These are phyloP conservation scores for Myocastor coypus DNA, from an alignment of 2,113 vertebrate genomes.

Conservation along the genomic window DNA sequence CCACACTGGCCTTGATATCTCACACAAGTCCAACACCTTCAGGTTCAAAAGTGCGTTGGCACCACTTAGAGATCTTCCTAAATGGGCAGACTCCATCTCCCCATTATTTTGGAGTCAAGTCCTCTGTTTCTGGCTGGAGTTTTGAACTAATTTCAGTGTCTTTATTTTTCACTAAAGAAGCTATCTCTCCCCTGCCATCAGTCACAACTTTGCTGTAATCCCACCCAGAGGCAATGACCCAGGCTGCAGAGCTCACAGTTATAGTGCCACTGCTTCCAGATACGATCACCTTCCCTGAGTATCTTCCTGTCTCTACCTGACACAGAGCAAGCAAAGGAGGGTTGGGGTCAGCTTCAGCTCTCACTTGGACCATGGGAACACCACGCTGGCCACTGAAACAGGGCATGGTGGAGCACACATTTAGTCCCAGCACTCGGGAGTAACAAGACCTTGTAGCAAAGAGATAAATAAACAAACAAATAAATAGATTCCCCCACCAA, in stretches of 20 bases:
- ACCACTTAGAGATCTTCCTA: neutral
- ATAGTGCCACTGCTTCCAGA: neutral
- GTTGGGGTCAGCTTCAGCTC: neutral
- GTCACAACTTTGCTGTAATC: neutral
- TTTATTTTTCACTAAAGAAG: neutral
- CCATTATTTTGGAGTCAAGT: neutral
- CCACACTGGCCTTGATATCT: neutral
- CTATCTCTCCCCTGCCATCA: rapidly evolving
- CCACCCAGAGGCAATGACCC: neutral
- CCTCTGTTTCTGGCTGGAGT: neutral
- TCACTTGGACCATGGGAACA: neutral
- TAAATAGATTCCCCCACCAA: neutral
- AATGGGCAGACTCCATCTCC: neutral
- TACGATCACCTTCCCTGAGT: neutral
- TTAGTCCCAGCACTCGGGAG: too few species aligned
- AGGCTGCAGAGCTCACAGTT: constrained; percentile 45
- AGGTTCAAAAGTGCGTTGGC: neutral
- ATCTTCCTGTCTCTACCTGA: neutral
- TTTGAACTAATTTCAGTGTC: neutral
- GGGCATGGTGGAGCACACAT: neutral
- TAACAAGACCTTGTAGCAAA: too few species aligned
- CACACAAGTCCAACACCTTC: neutral
- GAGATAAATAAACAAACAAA: too few species aligned
- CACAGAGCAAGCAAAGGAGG: neutral
- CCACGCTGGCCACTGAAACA: neutral